Evolutionary conservation across 2,113 vertebrate species (phyloP).

Genomic region (Chinchilla lanigera): DNA sequence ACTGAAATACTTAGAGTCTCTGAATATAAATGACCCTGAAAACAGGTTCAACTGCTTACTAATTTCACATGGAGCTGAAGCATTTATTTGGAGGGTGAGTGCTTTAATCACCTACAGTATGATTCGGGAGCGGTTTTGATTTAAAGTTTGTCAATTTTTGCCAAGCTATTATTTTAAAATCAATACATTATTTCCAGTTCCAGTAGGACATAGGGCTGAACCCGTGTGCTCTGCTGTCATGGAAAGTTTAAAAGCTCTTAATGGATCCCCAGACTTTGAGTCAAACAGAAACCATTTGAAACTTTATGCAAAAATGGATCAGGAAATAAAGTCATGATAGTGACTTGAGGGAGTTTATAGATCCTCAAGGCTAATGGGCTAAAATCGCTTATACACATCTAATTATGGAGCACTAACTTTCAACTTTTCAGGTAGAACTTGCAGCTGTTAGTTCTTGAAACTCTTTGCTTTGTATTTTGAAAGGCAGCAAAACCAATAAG

Average conservation of each 20-base stretch:
- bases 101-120: not conserved
- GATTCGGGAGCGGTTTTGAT: constrained; percentile 33
- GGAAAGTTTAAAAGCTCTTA: constrained; percentile 70
- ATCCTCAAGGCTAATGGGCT: constrained; percentile 64
- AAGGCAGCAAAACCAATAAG: constrained; percentile 75
- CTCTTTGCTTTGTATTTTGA: constrained; percentile 75
- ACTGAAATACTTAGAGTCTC: constrained; percentile 6
- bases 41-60: not conserved
- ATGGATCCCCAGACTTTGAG: constrained; percentile 64
- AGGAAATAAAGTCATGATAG: constrained; percentile 50
- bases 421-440: constrained; percentile 75
- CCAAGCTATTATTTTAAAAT: constrained; percentile 55
- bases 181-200: constrained; percentile 44
- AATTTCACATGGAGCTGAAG: not conserved
- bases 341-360: constrained; percentile 75
- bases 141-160: constrained; percentile 50
- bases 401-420: constrained; percentile 69
- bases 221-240: not conserved
- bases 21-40: not conserved
- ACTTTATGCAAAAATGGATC: constrained; percentile 81
- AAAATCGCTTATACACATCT: constrained; percentile 65
- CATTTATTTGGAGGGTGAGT: constrained; percentile 25
- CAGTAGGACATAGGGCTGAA: not conserved
- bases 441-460: constrained; percentile 73
- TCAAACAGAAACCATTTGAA: constrained; percentile 73